Conservation (phyloP, 2,888 invertebrate species). For the Molorchus minor region DNA sequence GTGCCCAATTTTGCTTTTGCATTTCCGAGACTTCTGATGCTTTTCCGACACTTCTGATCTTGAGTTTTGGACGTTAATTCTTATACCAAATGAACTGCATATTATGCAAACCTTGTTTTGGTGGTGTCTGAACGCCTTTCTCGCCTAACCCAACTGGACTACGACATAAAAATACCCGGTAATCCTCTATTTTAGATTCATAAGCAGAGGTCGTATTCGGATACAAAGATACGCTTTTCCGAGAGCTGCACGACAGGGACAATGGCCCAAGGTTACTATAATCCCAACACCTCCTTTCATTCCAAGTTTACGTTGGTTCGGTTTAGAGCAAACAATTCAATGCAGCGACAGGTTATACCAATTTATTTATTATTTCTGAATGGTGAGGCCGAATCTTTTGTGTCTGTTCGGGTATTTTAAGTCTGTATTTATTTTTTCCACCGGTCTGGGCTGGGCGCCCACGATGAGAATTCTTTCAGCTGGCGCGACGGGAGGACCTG, state of each 20-base stretch:
- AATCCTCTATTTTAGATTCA: conserved; percentile 27
- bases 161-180: too few relatives aligned
- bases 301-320: conserved; percentile 28
- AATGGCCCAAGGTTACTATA: conserved; percentile 33
- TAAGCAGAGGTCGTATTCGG: too few relatives aligned
- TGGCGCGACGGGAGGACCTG: conserved; percentile 27
- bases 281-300: conserved; percentile 34
- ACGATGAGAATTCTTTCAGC: conserved; percentile 24
- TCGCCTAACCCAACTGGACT: too few relatives aligned
- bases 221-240: conserved; percentile 23
- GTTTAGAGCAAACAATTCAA: conserved; percentile 25
- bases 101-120: too few relatives aligned
- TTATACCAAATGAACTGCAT: too few relatives aligned
- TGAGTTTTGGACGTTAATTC: too few relatives aligned
- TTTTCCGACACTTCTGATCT: too few relatives aligned
- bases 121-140: too few relatives aligned
- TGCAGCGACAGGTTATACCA: conserved; percentile 39
- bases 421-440: conserved; percentile 15
- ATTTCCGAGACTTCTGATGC: too few relatives aligned
- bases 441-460: conserved; percentile 1
- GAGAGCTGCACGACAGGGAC: too few relatives aligned
- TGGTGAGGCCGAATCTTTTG: conserved; percentile 32
- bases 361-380: conserved; percentile 41
- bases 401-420: conserved; percentile 29
- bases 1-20: too few relatives aligned